Percentiles rank a stretch among this genome's conserved stretches.
Conservation (phyloP, 2,888 invertebrate species). For the Troglohyphantes excavatus region DNA sequence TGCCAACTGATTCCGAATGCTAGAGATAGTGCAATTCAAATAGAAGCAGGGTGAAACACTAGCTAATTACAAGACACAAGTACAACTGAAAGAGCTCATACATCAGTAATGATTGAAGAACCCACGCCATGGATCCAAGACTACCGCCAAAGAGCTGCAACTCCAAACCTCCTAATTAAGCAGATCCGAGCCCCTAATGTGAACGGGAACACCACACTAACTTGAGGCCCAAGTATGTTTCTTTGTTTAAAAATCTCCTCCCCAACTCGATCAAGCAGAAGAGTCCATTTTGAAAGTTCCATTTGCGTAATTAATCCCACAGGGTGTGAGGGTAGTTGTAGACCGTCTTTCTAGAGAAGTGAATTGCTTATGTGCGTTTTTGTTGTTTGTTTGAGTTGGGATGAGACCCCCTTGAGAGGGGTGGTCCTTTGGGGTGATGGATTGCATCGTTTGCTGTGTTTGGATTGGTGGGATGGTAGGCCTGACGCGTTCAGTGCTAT, state of each 20-base stretch:
- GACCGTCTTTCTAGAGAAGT: neutral
- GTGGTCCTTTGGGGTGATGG: neutral
- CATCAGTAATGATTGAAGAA: neutral
- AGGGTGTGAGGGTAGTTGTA: neutral
- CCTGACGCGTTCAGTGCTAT: neutral
- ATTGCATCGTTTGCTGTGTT: neutral
- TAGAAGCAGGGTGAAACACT: no score
- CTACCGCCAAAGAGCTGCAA: neutral
- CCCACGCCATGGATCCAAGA: neutral
- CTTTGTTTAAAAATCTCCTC: neutral
- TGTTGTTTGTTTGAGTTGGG: neutral
- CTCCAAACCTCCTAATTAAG: neutral
- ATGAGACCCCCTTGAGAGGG: neutral
- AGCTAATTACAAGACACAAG: no score
- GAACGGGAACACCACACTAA: neutral
- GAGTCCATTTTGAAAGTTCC: neutral
- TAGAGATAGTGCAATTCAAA: no score
- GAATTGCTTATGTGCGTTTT: neutral
- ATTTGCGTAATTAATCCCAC: slow-evolving; percentile 5
- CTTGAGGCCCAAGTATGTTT: neutral
- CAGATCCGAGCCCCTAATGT: neutral
- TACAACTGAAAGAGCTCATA: neutral
- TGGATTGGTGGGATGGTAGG: neutral
- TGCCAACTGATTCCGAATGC: no score
- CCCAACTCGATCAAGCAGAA: neutral